Base-by-base conservation (phyloP, 2,888 invertebrate species). In the Meiosimyza decipiens region DNA sequence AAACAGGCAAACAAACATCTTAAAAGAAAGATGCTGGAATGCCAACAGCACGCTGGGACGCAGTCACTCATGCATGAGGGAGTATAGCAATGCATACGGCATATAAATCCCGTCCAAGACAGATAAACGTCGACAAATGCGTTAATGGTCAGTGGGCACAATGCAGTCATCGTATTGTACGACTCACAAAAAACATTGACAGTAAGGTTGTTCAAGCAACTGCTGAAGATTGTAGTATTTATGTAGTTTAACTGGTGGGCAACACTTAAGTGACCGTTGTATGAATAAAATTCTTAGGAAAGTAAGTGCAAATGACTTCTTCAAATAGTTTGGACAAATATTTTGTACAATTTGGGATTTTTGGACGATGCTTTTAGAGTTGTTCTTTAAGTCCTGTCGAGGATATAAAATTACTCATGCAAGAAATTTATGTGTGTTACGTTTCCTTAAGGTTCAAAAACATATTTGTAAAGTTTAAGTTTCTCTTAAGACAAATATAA, bases 251-350 rank as follows among this genome's bases (percentile, higher is more conserved):
- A 28, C 28, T 28, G 47, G 12, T 64, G 64, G 16, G 40, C 47
- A 16, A 65, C 64, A 52, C 16, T 52, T 33, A 52, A 52, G 40
- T 66, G 54, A 54, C 54, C 65, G n/a, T n/a, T 40, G 57, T 47
- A 22, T 7, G 33, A 1, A 57, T n/a, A 16, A 57, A 22, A 11
- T 47, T 22, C 15, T 68, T n/a, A 68, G 9, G 52, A 22, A 70
- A 70, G 49, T 51, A 70, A 70, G 70, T 70, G 70, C 70, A 70
- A 70, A 70, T 70, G 70, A 70, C 70, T 70, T 70, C 60, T 60
- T 59, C 62, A 52, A 62, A 70, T 70, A 51, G 40, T 33, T 70
- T 18, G 18, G 33, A 9, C 49, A 60, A 22, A 68, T 68, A 59
- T 68, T 68, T 68, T 40, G 9, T 40, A 40, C 6, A 40, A 40